phyloP scores from a whole-genome alignment of 2,797 vertebrate species.

The Sandelia bainsii region DNA sequence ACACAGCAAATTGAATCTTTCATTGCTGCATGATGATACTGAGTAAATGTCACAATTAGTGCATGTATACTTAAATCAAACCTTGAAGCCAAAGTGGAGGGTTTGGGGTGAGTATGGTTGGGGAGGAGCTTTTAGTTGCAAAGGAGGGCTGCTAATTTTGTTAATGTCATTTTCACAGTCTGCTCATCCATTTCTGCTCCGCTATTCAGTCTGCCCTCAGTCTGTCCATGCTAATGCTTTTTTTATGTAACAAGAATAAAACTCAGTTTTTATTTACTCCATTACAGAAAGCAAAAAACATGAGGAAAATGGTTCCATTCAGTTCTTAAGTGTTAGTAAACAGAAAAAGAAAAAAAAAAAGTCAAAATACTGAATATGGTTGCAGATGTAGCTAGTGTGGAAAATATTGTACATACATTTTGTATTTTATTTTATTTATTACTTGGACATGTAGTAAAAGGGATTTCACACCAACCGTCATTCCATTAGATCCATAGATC shows the following conservation, averaged over 20 bases:
- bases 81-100: constrained; percentile 37
- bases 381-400: not conserved
- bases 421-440: not conserved
- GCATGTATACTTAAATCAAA: constrained; percentile 42
- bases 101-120: constrained; percentile 21
- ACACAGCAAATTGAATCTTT: constrained; percentile 33
- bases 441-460: not conserved
- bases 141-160: constrained; percentile 36
- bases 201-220: constrained; percentile 5
- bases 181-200: constrained; percentile 15
- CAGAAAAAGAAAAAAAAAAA: not conserved
- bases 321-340: not conserved
- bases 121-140: constrained; percentile 1
- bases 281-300: not conserved
- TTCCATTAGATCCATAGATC: constrained; percentile 31
- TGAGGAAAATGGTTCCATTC: not conserved
- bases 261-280: not conserved
- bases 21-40: constrained; percentile 39
- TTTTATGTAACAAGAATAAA: constrained; percentile 3
- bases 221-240: not conserved
- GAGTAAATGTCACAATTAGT: constrained; percentile 31
- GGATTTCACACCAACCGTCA: constrained; percentile 25
- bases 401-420: not conserved
- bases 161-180: constrained; percentile 37
- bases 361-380: not conserved